Conservation (phyloP, 2,113 vertebrate species). For the Xenopus laevis region DNA sequence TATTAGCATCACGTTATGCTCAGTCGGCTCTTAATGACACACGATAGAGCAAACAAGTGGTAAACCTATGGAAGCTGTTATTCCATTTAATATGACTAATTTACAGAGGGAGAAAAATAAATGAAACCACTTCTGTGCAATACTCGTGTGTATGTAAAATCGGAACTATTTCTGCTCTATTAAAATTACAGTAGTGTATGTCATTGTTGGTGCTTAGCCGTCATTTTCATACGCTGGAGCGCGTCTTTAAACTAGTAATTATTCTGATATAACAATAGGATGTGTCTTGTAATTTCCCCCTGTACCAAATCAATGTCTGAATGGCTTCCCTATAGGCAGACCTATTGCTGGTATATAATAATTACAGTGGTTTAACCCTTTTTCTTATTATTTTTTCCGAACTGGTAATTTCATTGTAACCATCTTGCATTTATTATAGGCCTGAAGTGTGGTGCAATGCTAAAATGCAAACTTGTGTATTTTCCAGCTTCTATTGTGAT, state of each 20-base stretch:
- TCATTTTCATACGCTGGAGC: constrained; percentile 17
- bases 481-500: constrained; percentile 84
- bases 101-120: background rate
- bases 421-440: too few species aligned
- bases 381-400: background rate
- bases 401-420: too few species aligned
- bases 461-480: constrained; percentile 18
- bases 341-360: constrained; percentile 8
- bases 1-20: background rate
- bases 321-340: constrained; percentile 20
- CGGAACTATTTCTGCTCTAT: too few species aligned
- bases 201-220: constrained; percentile 18
- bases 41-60: background rate
- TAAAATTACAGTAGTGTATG: background rate
- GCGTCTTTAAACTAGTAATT: constrained; percentile 22
- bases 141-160: too few species aligned
- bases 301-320: constrained; percentile 18
- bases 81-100: background rate
- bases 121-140: background rate
- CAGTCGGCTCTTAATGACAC: background rate
- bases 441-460: too few species aligned
- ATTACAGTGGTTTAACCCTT: constrained; percentile 13
- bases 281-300: constrained; percentile 33
- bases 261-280: constrained; percentile 28
- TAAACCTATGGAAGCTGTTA: background rate